Evolutionary conservation across 2,113 vertebrate species (phyloP), one percentile per base, ranked within the genome.

Genomic region (Camelus dromedarius): DNA sequence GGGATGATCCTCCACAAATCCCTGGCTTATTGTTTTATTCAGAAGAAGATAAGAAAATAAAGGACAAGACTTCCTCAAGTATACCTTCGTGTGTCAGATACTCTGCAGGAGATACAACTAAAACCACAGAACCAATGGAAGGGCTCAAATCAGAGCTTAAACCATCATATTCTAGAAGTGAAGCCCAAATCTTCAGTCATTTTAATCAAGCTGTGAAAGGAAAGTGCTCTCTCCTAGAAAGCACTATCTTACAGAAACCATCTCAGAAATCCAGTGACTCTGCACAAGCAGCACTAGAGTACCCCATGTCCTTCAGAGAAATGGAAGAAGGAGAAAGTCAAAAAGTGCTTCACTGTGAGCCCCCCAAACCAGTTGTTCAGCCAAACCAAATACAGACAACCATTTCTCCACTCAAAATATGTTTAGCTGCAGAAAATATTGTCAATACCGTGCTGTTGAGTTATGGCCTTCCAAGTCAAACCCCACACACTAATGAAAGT

Each of bases 391-490:
- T 30, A 26, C 48, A 81, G 56, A 86, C 66, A 60, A 76, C 42
- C 5, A 10, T 92, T 94, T 79, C 28, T 67, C 50, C 77, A 80
- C n/a, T 92, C 50, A 92, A 92, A 85, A 80, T 89, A 84, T 58
- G 48, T 80, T 56, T 79, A 42, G 72, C 89, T 96, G 89, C 72
- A 58, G 95, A 95, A 96, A 89, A 88, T 58, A 94, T 38, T 13
- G 70, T 97, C 75, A 90, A 85, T 60, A 84, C 28, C 20, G 58
- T 89, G 32, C 64, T 89, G 42, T 15, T 62, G 50, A 72, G 58
- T 81, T 95, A 67, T 80, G 83, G n/a, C 48, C 58, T 89, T 54
- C 28, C 48, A 52, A 24, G 20, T 50, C 85, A 87, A 76, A 66
- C 24, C 24, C 8, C 30, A 22, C 20, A 67, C 22, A 76, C 10